phyloP scores from a whole-genome alignment of 2,113 vertebrate species.

The Polypterus bichir region DNA sequence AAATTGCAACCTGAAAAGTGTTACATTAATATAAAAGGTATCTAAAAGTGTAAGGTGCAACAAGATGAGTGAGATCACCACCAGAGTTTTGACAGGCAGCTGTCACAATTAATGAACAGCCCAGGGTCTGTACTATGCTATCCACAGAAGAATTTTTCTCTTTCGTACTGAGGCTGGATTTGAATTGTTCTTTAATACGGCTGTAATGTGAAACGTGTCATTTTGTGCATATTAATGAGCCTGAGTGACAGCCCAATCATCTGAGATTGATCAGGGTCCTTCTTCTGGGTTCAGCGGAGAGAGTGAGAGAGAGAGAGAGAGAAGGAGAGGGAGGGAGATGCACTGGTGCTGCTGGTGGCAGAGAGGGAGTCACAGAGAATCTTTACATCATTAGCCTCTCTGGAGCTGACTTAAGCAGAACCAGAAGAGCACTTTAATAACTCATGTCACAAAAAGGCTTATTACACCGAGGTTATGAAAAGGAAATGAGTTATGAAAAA shows the following conservation, averaged over 20 bases:
- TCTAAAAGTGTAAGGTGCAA: conserved; percentile 15
- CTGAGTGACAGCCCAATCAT: conserved; percentile 11
- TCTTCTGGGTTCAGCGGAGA: background rate
- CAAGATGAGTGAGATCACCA: conserved; percentile 54
- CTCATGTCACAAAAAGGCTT: background rate
- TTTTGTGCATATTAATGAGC: conserved; percentile 38
- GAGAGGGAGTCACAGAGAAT: conserved; percentile 2
- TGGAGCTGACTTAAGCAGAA: background rate
- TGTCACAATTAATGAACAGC: conserved; percentile 35
- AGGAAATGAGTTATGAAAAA: too few species aligned
- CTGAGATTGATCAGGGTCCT: conserved; percentile 11
- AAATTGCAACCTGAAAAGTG: background rate
- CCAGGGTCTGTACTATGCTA: conserved; percentile 12
- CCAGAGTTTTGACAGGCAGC: conserved; percentile 37
- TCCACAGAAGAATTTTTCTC: background rate
- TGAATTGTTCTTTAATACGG: conserved; percentile 43
- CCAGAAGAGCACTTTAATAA: conserved; percentile 1
- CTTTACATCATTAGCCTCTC: conserved; percentile 1
- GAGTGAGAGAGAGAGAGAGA: background rate
- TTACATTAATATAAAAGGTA: too few species aligned
- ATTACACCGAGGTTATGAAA: background rate
- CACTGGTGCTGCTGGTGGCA: conserved; percentile 2
- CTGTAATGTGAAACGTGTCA: conserved; percentile 48
- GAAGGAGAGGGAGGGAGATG: background rate
- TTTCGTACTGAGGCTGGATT: conserved; percentile 9